A percentile compares a stretch with the other conserved stretches of the same genome.
phyloP scores from a whole-genome alignment of 1,140 invertebrate genomes.

The Nylanderia fulva region DNA sequence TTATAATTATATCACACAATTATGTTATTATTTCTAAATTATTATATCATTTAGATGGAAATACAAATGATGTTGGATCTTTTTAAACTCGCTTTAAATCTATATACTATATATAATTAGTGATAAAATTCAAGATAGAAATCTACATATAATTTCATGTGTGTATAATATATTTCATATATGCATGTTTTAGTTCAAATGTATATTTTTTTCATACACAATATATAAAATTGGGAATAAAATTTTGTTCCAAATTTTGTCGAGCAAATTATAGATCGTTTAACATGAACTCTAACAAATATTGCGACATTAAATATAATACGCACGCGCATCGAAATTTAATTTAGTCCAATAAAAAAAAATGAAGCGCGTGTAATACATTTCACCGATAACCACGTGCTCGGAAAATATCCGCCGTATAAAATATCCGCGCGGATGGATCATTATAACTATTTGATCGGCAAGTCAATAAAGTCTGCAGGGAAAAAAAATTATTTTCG shows the following conservation, averaged over 20 bases:
- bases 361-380: neutral
- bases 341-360: neutral
- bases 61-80: neutral
- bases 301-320: neutral
- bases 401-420: neutral
- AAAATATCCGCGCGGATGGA: neutral
- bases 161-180: no score
- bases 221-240: no score
- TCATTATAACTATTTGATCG: neutral
- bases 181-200: no score
- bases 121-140: no score
- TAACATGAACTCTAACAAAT: no score
- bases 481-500: neutral
- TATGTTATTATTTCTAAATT: neutral
- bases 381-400: neutral
- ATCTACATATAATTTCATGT: no score
- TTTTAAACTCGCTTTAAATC: neutral
- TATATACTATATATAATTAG: no score
- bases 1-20: neutral
- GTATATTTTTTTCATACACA: no score
- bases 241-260: no score
- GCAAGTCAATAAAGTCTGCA: neutral
- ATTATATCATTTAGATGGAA: neutral
- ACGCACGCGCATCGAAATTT: neutral
- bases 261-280: no score